Percentiles rank a stretch among this genome's conserved stretches.
These are phyloP conservation scores for Odontamblyopus rebecca DNA, from an alignment of 2,797 vertebrate species.

Conservation along the genomic window DNA sequence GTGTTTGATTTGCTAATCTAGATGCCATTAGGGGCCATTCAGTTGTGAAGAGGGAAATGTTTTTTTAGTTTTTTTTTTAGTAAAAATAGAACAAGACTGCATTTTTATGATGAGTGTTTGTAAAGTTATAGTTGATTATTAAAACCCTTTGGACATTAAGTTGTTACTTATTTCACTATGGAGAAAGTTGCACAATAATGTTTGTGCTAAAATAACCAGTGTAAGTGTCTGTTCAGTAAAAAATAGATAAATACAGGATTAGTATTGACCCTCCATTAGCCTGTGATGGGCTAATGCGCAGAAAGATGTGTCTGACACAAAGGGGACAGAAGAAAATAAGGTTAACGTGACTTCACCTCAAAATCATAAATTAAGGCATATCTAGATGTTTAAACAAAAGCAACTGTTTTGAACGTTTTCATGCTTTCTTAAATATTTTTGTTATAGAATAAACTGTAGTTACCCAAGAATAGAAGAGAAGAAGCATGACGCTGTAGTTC, in stretches of 20 bases:
- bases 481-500: not conserved
- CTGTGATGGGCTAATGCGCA: slow-evolving; percentile 41
- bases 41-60: too few relatives aligned
- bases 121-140: not conserved
- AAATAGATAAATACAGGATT: slow-evolving; percentile 46
- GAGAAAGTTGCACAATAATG: not conserved
- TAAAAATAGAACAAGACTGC: not conserved
- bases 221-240: slow-evolving; percentile 49
- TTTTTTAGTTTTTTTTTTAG: not conserved
- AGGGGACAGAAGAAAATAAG: slow-evolving; percentile 27
- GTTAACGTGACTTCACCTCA: slow-evolving; percentile 50
- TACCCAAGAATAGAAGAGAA: too few relatives aligned
- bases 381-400: slow-evolving; percentile 20
- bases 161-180: slow-evolving; percentile 13
- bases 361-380: slow-evolving; percentile 47
- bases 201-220: slow-evolving; percentile 27
- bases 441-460: not conserved
- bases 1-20: not conserved
- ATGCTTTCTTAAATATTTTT: not conserved
- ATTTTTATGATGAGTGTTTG: not conserved
- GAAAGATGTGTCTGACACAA: slow-evolving; percentile 28
- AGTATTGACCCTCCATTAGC: slow-evolving; percentile 58
- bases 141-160: not conserved
- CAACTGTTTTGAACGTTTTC: slow-evolving; percentile 10
- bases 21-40: not conserved